A percentile compares a stretch with the other conserved stretches of the same genome.
Evolutionary conservation across 1,140 invertebrate species (phyloP).

Genomic region (Vollenhovia emeryi): DNA sequence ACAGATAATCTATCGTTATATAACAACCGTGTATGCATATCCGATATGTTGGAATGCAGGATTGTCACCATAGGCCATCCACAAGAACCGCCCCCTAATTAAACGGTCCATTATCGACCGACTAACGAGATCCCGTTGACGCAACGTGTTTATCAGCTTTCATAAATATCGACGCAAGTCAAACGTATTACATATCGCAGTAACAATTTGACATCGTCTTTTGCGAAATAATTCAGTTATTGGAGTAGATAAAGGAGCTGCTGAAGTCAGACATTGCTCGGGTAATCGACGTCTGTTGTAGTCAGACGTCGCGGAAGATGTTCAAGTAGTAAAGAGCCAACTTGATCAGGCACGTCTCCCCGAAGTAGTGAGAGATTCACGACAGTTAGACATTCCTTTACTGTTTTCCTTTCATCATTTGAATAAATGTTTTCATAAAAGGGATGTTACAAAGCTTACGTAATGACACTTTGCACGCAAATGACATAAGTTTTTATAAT

Average conservation of each 20-base stretch:
- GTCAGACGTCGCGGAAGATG: background rate
- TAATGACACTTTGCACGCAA: background rate
- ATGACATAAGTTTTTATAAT: background rate
- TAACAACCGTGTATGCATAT: constrained; percentile 30
- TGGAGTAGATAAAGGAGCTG: background rate
- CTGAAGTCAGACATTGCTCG: background rate
- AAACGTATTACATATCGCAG: background rate
- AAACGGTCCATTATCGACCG: constrained; percentile 66
- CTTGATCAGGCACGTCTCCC: background rate
- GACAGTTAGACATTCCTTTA: background rate
- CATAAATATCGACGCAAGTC: background rate
- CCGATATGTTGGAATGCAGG: constrained; percentile 63
- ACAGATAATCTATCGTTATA: background rate
- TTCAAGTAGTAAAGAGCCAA: background rate
- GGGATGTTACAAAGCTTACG: background rate
- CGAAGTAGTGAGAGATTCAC: background rate
- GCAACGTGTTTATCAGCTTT: constrained; percentile 55
- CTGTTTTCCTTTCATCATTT: background rate
- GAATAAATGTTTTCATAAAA: background rate
- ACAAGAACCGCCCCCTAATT: constrained; percentile 70
- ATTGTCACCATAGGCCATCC: constrained; percentile 67
- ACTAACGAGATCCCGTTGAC: constrained; percentile 38
- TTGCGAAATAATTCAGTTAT: background rate
- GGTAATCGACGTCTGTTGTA: background rate
- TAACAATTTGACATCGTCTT: background rate